Base-by-base conservation (phyloP, 2,113 vertebrate species). In the Podarcis raffonei region DNA sequence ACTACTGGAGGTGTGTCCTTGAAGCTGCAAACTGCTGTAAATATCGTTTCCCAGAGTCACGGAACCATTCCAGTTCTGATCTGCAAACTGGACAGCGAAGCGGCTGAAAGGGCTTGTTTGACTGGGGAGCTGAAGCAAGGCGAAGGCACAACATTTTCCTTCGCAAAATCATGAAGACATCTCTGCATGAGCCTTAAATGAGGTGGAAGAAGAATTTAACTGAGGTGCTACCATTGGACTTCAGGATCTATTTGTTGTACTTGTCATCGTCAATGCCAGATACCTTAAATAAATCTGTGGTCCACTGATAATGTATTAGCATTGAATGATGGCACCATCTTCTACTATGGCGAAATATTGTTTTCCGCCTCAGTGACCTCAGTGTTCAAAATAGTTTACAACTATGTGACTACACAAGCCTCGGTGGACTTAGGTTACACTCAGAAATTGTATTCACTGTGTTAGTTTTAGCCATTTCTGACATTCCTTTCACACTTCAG, bases 31-130 rank as follows among this genome's bases (percentile, higher is more conserved):
- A 37, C 27, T 25, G 6, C 18, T n/a, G 9, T 80, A 82, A 90
- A 86, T 6, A 30, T 42, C n/a, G 1, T 86, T 6, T 71, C 81
- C 37, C 12, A 53, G 0, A 13, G 0, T 74, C 53, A 75, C 25
- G 89, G 48, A 69, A 39, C 68, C 37, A 11, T 81, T 80, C 81
- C 87, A n/a, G 83, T 25, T 69, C 42, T 59, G 88, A 87, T 91
- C 59, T 91, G 69, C 22, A 89, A 35, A 0, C 0, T 5, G 9
- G 35, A 53, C 37, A 86, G 82, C 16, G 32, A 87, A 89, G 87
- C 16, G 2, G 72, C 69, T 37, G 37, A 85, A 48, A 89, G 20
- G 6, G 5, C 23, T 83, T 94, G 69, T 25, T 74, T 66, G 53
- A 1, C 13, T 15, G 48, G 86, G 77, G 69, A 80, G 8, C 37